A percentile compares a stretch with the other conserved stretches of the same genome.
Conservation (phyloP, 2,797 vertebrate species). For the Acanthiza pusilla region DNA sequence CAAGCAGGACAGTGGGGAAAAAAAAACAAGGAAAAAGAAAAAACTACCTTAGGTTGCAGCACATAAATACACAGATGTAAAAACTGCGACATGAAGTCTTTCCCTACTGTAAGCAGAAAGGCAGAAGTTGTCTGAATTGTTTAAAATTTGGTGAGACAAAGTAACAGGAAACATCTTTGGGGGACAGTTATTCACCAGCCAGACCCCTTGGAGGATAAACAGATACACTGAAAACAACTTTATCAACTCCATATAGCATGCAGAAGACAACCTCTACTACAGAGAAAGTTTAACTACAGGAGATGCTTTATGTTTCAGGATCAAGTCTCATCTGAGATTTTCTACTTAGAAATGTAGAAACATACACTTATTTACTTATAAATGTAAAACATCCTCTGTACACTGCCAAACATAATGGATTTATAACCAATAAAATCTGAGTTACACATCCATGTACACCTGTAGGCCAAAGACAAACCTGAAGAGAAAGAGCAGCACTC, state of each 20-base stretch:
- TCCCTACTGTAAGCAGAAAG: rapidly evolving
- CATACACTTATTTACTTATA: neutral
- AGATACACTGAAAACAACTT: neutral
- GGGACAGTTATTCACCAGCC: neutral
- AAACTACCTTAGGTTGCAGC: neutral
- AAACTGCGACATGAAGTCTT: neutral
- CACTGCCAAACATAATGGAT: neutral
- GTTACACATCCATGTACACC: neutral
- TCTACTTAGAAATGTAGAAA: neutral
- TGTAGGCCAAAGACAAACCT: neutral
- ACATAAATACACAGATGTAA: neutral
- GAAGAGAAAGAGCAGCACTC: neutral
- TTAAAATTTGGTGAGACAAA: neutral
- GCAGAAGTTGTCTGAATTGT: neutral
- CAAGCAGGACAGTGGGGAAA: neutral
- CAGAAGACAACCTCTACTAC: neutral
- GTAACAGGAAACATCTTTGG: neutral
- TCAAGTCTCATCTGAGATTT: neutral
- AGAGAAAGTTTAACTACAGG: neutral
- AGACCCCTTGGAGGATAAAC: neutral
- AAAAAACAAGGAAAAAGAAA: neutral
- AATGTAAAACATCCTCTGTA: neutral
- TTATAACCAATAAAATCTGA: neutral
- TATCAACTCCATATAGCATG: neutral
- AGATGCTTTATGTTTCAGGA: neutral